Conservation (phyloP, 2,888 invertebrate species). For the Orthosia gracilis region DNA sequence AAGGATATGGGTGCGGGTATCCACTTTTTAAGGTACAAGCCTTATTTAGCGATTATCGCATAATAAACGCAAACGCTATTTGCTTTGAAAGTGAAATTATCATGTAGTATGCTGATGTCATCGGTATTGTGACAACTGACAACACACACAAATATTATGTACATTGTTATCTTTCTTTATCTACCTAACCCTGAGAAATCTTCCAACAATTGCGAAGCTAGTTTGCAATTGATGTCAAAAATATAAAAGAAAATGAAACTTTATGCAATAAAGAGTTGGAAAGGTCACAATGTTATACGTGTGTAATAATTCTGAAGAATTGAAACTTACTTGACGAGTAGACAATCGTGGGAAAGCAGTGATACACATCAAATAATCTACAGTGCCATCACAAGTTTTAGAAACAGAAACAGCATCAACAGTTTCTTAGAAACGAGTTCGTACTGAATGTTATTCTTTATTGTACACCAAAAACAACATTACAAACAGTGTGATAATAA, state of each 20-base stretch:
- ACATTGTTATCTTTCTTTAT: constrained; percentile 40
- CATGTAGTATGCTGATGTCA: constrained; percentile 41
- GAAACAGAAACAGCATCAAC: constrained; percentile 34
- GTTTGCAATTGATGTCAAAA: constrained; percentile 35
- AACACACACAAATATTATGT: constrained; percentile 23
- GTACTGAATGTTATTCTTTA: constrained; percentile 30
- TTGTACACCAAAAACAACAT: too few species aligned
- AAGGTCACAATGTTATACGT: constrained; percentile 59
- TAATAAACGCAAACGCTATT: constrained; percentile 20
- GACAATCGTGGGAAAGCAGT: constrained; percentile 65
- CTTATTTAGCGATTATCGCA: constrained; percentile 35
- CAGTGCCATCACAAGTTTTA: constrained; percentile 57
- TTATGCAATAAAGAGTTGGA: constrained; percentile 22
- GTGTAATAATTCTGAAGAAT: constrained; percentile 51
- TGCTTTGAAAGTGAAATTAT: constrained; percentile 52
- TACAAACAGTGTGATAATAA: too few species aligned
- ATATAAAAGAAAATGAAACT: constrained; percentile 50
- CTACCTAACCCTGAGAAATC: constrained; percentile 45
- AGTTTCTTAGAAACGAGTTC: constrained; percentile 45
- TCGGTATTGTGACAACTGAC: constrained; percentile 32
- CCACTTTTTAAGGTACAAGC: constrained; percentile 15
- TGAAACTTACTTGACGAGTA: constrained; percentile 48
- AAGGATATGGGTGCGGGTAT: neutral
- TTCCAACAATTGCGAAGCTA: constrained; percentile 33
- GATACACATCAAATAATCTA: constrained; percentile 61